Percentiles rank a stretch among this genome's conserved stretches.
Evolutionary conservation across 2,113 vertebrate genomes (phyloP).

Genomic region (Chaetops frenatus): DNA sequence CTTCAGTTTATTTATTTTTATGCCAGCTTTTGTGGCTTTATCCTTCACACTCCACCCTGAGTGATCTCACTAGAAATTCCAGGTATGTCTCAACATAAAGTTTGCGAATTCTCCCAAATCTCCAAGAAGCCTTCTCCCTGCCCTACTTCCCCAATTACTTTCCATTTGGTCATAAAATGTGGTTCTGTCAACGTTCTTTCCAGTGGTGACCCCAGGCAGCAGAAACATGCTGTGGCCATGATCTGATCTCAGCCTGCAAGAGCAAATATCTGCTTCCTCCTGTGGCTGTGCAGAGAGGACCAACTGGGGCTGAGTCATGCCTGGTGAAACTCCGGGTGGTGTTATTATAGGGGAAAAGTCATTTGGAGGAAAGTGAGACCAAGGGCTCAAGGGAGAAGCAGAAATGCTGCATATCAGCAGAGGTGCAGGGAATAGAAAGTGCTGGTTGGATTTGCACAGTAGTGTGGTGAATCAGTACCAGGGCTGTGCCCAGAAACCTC

Average conservation of each 20-base stretch:
- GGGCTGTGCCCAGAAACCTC: not conserved
- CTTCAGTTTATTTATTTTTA: not conserved
- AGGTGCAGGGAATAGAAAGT: not conserved
- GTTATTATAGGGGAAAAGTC: not conserved
- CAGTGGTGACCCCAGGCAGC: not conserved
- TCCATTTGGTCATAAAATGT: not conserved
- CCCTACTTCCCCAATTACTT: not conserved
- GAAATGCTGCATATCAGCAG: not conserved
- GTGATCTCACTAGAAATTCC: constrained; percentile 33
- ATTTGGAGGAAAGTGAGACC: not conserved
- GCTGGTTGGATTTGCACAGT: not conserved
- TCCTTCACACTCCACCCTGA: not conserved
- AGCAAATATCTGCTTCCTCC: not conserved
- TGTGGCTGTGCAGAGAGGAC: not conserved
- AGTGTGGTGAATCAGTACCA: not conserved
- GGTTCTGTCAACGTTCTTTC: not conserved
- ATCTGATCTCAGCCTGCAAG: not conserved
- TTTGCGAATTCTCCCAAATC: not conserved
- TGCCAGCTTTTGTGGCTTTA: not conserved
- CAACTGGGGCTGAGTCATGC: not conserved
- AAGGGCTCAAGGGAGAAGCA: not conserved
- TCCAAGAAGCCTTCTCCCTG: not conserved
- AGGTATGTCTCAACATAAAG: not conserved
- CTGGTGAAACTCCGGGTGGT: not conserved
- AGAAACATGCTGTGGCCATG: not conserved